Evolutionary conservation across 1,140 invertebrate genomes (phyloP), one percentile per base, ranked within the genome.

Genomic region (Monomorium pharaonis): DNA sequence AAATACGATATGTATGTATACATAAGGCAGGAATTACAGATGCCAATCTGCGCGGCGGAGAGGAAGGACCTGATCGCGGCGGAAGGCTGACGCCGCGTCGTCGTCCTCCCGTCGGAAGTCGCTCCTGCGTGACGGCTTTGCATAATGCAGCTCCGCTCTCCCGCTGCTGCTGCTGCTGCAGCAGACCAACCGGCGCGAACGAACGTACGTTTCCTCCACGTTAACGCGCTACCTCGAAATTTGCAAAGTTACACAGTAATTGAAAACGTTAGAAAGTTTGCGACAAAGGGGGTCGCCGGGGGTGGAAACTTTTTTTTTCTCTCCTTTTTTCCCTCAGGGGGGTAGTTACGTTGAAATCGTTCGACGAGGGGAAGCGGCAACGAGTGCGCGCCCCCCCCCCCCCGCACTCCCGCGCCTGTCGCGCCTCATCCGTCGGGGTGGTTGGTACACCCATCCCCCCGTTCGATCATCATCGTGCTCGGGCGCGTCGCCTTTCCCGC

Each of bases 21-120:
- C 83, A 62, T 75, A 80, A 89, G 63, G 74, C 70, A 88, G 63
- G 74, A 88, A 89, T 89, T 70, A 42, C 67, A 65, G 62, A 80
- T 78, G 76, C 76, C 76, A 81, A 89, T 80, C n/a, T n/a, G n/a
- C n/a, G n/a, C n/a, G 83, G 44, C 75, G 65, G 54, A 0, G 33
- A 44, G 65, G 21, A 24, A 51, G 30, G 62, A 74, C 51, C 54
- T 44, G n/a, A 49, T 72, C 62, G n/a, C 44, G 37, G 4, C n/a
- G n/a, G n/a, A n/a, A n/a, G 70, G n/a, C 30, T 21, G 27, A 44
- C 51, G 33, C n/a, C 49, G 51, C 37, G 37, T 37, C n/a, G n/a
- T n/a, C n/a, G n/a, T n/a, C n/a, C n/a, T 85, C 63, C 75, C 47
- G 42, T 54, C 70, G 56, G 42, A 72, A 86, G 72, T 49, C 86